Percentiles rank a stretch among this genome's conserved stretches.
phyloP scores from a whole-genome alignment of 2,113 vertebrate species.

The Bubo scandiacus region DNA sequence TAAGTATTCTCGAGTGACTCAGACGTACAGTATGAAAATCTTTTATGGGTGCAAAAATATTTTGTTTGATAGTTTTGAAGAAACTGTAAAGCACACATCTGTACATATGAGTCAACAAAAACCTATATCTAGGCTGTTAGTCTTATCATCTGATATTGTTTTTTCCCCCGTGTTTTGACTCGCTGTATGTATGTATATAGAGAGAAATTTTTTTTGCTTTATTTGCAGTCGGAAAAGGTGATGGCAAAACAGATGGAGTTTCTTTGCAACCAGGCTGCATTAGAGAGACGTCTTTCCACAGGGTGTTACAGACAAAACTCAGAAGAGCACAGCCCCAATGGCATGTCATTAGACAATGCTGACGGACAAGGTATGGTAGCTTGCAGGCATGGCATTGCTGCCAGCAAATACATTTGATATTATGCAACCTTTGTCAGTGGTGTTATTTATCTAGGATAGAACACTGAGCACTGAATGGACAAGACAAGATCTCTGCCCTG shows the following conservation, averaged over 20 bases:
- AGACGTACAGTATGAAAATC: constrained; percentile 42
- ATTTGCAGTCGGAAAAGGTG: constrained; percentile 89
- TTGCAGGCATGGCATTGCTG: neutral
- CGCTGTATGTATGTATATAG: neutral
- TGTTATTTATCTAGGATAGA: neutral
- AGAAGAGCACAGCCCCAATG: constrained; percentile 83
- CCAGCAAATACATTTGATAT: neutral
- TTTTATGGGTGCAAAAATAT: constrained; percentile 67
- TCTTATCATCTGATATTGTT: constrained; percentile 38
- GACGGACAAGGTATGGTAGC: constrained; percentile 80
- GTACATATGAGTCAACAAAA: constrained; percentile 68
- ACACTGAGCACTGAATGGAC: neutral
- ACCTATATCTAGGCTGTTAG: constrained; percentile 31
- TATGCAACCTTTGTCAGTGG: neutral
- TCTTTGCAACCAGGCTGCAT: constrained; percentile 86
- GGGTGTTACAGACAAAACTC: constrained; percentile 83
- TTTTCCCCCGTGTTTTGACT: constrained; percentile 40
- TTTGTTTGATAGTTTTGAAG: constrained; percentile 57
- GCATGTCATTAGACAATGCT: constrained; percentile 73
- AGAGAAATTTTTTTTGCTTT: constrained; percentile 8
- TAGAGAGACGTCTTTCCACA: constrained; percentile 85
- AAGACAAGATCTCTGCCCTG: constrained; percentile 52
- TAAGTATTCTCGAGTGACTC: constrained; percentile 39
- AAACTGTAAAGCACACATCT: constrained; percentile 61
- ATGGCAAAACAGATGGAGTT: constrained; percentile 93